These are phyloP conservation scores for Vidua macroura DNA, from an alignment of 2,113 vertebrate species.

Conservation along the genomic window DNA sequence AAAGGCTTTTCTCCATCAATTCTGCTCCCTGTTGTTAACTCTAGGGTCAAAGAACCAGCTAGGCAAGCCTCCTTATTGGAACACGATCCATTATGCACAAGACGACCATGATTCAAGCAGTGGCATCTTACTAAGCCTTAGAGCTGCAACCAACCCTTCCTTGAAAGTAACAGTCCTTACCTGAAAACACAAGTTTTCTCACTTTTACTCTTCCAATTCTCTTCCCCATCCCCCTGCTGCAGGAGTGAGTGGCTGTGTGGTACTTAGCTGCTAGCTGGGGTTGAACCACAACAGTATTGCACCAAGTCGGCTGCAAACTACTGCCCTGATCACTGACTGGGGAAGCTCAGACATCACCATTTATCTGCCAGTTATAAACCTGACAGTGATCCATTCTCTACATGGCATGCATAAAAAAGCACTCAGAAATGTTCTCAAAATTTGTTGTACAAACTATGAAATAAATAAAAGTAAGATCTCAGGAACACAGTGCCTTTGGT, in stretches of 20 bases:
- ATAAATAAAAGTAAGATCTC: not conserved
- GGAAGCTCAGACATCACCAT: not conserved
- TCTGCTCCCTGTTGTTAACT: not conserved
- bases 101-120: not conserved
- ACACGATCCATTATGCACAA: not conserved
- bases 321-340: not conserved
- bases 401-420: not conserved
- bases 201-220: not conserved
- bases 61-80: not conserved
- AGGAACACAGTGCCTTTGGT: not conserved
- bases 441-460: not conserved
- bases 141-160: not conserved
- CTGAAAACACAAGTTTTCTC: not conserved
- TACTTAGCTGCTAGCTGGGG: not conserved
- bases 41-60: not conserved
- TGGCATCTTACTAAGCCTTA: not conserved
- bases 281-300: not conserved
- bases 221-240: not conserved
- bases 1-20: not conserved
- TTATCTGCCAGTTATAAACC: not conserved
- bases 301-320: not conserved
- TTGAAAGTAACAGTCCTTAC: not conserved
- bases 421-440: not conserved
- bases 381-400: not conserved
- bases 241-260: not conserved